A percentile compares a stretch with the other conserved stretches of the same genome.
Conservation (phyloP, 1,140 invertebrate genomes). For the Triops longicaudatus region DNA sequence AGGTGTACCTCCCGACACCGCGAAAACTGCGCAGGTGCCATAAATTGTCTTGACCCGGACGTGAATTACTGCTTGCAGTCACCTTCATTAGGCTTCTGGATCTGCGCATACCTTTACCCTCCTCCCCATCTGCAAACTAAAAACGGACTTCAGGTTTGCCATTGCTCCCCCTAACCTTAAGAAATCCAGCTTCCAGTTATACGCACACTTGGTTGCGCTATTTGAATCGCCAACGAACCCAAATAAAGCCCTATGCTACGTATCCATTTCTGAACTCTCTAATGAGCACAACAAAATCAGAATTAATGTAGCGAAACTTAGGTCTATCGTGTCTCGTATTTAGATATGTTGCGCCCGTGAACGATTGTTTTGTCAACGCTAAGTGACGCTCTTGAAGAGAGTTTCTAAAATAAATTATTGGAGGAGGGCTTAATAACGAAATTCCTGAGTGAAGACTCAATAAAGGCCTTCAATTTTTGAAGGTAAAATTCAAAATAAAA, state of each 20-base stretch:
- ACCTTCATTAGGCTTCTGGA: slow-evolving; percentile 3
- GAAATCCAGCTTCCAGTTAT: not conserved
- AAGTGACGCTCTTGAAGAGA: not conserved
- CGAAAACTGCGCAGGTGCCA: not conserved
- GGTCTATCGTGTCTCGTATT: too few relatives aligned
- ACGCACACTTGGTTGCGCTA: not conserved
- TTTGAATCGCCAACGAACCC: not conserved
- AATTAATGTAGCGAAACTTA: too few relatives aligned
- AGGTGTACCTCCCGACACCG: not conserved
- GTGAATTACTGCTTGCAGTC: slow-evolving; percentile 10
- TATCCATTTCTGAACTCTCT: not conserved
- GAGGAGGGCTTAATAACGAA: not conserved
- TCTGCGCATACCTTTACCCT: not conserved
- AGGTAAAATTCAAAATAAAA: not conserved
- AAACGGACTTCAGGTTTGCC: not conserved
- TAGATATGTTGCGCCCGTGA: not conserved
- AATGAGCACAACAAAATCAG: not conserved
- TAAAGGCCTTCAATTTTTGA: not conserved
- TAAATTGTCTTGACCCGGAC: not conserved
- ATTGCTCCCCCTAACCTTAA: not conserved
- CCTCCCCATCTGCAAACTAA: not conserved
- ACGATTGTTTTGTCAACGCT: not conserved
- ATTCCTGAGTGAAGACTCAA: not conserved
- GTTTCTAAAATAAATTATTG: not conserved
- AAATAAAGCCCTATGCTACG: not conserved